Evolutionary conservation across 35 echinoderm and acorn worm species (phyloP).

Genomic region (Hemicentrotus pulcherrimus): DNA sequence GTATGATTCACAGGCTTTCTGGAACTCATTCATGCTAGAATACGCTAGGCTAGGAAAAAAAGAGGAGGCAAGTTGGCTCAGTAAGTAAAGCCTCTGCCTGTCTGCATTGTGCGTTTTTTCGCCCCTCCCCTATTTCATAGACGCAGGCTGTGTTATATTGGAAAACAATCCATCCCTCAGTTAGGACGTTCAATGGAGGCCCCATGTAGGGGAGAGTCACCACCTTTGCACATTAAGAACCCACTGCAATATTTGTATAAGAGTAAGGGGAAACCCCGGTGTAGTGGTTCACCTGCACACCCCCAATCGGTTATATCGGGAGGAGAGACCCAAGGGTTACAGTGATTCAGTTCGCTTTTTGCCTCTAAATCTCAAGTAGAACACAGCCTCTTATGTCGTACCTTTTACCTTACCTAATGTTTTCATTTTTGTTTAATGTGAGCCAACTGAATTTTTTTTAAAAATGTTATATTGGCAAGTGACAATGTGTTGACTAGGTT

Average conservation of each 20-base stretch:
- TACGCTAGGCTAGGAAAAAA: constrained; percentile 76
- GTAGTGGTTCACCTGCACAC: neutral
- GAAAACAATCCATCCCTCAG: too few species aligned
- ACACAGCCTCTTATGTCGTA: neutral
- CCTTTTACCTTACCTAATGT: neutral
- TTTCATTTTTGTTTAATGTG: neutral
- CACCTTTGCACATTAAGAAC: too few species aligned
- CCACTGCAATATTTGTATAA: too few species aligned
- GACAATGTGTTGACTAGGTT: neutral
- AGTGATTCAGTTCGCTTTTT: neutral
- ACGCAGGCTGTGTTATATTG: too few species aligned
- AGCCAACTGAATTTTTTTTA: neutral
- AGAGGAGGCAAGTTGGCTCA: neutral
- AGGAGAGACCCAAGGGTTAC: too few species aligned
- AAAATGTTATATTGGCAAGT: neutral
- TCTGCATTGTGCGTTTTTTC: too few species aligned
- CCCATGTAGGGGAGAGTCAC: too few species aligned
- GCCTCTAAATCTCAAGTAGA: too few species aligned
- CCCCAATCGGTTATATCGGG: neutral
- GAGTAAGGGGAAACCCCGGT: too few species aligned
- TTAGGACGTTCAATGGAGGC: too few species aligned
- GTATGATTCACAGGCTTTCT: constrained; percentile 85
- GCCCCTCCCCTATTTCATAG: too few species aligned
- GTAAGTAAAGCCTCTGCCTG: too few species aligned
- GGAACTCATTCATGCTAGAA: constrained; percentile 79